These are phyloP conservation scores for Myathropa florea DNA, from an alignment of 2,888 invertebrate genomes.

Conservation along the genomic window DNA sequence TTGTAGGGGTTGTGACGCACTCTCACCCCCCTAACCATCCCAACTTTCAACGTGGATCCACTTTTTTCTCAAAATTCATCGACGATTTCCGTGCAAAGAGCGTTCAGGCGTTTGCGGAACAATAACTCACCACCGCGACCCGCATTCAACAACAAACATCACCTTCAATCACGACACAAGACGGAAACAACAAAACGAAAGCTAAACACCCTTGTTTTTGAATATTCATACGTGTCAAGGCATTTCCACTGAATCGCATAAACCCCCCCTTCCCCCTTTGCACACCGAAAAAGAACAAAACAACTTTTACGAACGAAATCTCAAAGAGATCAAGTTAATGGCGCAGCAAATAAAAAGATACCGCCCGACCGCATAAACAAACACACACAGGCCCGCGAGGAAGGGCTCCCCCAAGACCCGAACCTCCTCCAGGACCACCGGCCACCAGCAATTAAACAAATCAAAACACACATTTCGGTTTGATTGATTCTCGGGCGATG, in stretches of 20 bases:
- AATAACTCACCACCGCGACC: neutral
- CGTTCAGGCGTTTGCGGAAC: neutral
- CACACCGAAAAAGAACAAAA: constrained; percentile 45
- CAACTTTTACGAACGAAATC: constrained; percentile 63
- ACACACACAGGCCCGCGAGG: constrained; percentile 17
- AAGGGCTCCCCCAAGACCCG: neutral
- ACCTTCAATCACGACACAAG: neutral
- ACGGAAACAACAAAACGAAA: neutral
- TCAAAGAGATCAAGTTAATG: constrained; percentile 70
- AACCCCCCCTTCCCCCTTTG: neutral
- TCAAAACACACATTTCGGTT: constrained; percentile 70
- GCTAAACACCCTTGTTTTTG: neutral
- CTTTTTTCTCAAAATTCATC: too few species aligned
- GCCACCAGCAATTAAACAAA: constrained; percentile 70
- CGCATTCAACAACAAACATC: neutral
- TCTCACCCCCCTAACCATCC: too few species aligned
- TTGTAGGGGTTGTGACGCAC: too few species aligned
- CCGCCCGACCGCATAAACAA: constrained; percentile 62
- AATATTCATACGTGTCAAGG: neutral
- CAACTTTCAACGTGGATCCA: too few species aligned
- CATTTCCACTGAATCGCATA: neutral
- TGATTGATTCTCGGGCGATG: constrained; percentile 61
- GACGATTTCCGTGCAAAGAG: too few species aligned
- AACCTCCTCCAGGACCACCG: constrained; percentile 49
- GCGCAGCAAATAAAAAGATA: constrained; percentile 69